These are phyloP conservation scores for Pterostichus madidus DNA, from an alignment of 2,888 invertebrate genomes.

Conservation along the genomic window DNA sequence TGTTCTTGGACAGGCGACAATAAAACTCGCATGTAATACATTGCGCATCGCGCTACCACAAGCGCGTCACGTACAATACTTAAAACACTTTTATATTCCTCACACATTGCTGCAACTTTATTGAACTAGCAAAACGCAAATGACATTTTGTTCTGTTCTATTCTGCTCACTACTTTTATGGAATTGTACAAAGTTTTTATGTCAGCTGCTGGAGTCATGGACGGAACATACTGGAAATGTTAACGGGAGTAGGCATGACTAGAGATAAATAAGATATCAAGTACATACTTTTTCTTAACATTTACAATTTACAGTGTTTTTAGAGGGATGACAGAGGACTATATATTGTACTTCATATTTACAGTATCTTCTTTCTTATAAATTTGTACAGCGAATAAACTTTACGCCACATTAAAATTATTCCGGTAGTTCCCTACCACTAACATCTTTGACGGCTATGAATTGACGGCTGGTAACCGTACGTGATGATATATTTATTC, in stretches of 20 bases:
- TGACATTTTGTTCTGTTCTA: conserved; percentile 36
- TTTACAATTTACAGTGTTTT: too few species aligned
- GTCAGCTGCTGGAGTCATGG: neutral
- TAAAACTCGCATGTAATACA: conserved; percentile 23
- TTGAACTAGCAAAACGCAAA: conserved; percentile 52
- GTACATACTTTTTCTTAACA: too few species aligned
- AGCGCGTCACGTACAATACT: conserved; percentile 38
- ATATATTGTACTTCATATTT: too few species aligned
- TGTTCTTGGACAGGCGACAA: conserved; percentile 2
- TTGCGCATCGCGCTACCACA: neutral
- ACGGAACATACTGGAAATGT: conserved; percentile 12
- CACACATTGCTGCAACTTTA: conserved; percentile 44
- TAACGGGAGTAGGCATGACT: too few species aligned
- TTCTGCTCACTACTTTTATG: neutral
- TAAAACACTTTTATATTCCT: conserved; percentile 50
- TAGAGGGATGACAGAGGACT: too few species aligned
- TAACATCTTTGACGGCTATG: too few species aligned
- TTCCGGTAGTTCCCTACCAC: too few species aligned
- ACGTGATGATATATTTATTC: too few species aligned
- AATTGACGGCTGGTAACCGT: too few species aligned
- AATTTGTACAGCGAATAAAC: too few species aligned
- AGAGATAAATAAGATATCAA: neutral
- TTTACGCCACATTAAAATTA: too few species aligned
- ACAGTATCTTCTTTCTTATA: too few species aligned
- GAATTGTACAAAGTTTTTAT: conserved; percentile 29